Evolutionary conservation across 2,888 invertebrate genomes (phyloP).

Genomic region (Habroteleia sp.): DNA sequence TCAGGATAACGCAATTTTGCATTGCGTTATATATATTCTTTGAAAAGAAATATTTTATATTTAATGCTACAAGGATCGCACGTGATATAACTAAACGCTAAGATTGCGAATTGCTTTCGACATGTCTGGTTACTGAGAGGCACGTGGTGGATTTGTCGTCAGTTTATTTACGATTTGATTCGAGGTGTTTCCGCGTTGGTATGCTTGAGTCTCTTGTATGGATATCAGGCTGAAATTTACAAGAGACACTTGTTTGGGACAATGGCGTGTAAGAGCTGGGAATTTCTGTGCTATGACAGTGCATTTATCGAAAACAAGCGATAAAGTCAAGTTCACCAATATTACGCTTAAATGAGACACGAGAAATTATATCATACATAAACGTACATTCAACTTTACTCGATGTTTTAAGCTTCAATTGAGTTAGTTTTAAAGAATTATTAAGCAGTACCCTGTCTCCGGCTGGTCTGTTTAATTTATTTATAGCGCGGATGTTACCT

Average conservation of each 20-base stretch:
- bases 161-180: constrained; percentile 58
- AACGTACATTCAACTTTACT: constrained; percentile 7
- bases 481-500: too few relatives aligned
- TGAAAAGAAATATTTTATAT: too few relatives aligned
- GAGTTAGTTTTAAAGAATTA: background rate
- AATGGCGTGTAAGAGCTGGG: constrained; percentile 60
- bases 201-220: constrained; percentile 56
- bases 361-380: constrained; percentile 27
- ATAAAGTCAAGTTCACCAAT: constrained; percentile 54
- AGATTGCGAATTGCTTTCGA: constrained; percentile 38
- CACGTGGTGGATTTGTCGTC: constrained; percentile 60
- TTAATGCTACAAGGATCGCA: background rate
- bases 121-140: constrained; percentile 38
- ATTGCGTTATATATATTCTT: too few relatives aligned
- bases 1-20: too few relatives aligned
- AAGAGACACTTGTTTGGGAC: constrained; percentile 61
- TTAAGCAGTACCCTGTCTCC: background rate
- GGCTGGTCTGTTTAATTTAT: too few relatives aligned
- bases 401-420: background rate
- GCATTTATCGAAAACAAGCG: constrained; percentile 58
- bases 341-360: constrained; percentile 29
- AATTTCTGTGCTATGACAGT: constrained; percentile 59
- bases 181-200: constrained; percentile 62
- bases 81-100: constrained; percentile 1
- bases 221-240: constrained; percentile 59